phyloP scores from a whole-genome alignment of 2,113 vertebrate species.

The Zootoca vivipara region DNA sequence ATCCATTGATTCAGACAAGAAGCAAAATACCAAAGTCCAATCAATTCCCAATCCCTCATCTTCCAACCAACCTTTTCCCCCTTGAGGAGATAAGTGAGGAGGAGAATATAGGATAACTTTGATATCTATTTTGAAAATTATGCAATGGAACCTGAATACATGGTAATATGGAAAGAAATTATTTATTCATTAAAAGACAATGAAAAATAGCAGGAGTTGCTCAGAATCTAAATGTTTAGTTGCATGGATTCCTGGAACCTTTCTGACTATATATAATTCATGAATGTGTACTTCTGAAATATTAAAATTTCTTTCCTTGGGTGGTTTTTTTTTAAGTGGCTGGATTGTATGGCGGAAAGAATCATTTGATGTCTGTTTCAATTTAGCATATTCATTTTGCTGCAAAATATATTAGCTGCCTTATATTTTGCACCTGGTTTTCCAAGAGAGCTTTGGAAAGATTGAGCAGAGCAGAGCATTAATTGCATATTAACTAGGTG shows the following conservation, averaged over 20 bases:
- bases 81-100: too few species aligned
- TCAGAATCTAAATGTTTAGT: constrained; percentile 62
- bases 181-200: constrained; percentile 60
- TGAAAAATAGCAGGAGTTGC: constrained; percentile 62
- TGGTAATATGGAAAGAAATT: not conserved
- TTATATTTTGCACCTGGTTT: constrained; percentile 61
- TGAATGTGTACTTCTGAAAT: constrained; percentile 60
- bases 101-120: too few species aligned
- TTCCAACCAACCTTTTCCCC: too few species aligned
- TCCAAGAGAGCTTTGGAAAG: constrained; percentile 49
- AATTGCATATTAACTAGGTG: constrained; percentile 41
- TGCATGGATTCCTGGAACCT: constrained; percentile 53
- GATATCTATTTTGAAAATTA: too few species aligned
- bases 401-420: constrained; percentile 75
- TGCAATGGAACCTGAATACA: too few species aligned
- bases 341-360: constrained; percentile 62
- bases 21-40: too few species aligned
- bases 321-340: constrained; percentile 69
- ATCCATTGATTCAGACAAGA: too few species aligned
- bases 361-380: constrained; percentile 68
- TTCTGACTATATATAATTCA: constrained; percentile 75
- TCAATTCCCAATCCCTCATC: too few species aligned
- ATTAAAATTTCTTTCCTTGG: constrained; percentile 57
- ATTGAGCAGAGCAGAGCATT: constrained; percentile 52
- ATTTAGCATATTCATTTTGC: constrained; percentile 74